A percentile compares a stretch with the other conserved stretches of the same genome.
Conservation (phyloP, 1,140 invertebrate genomes). For the Anoplolepis gracilipes region DNA sequence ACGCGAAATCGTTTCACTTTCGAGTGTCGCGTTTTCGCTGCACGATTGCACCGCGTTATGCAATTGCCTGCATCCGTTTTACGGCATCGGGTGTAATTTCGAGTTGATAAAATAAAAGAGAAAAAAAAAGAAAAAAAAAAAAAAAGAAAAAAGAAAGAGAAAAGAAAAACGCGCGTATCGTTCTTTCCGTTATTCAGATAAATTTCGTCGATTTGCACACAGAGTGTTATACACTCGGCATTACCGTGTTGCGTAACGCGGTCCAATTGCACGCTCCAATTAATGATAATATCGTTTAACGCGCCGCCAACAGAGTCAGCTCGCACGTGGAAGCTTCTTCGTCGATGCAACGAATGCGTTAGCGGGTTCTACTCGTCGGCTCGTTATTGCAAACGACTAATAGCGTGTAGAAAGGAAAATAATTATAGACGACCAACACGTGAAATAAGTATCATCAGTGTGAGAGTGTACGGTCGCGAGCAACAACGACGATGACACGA, state of each 20-base stretch:
- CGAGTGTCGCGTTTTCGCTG: conserved; percentile 44
- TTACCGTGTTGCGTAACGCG: conserved; percentile 37
- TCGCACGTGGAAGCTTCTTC: conserved; percentile 22
- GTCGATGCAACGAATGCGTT: not conserved
- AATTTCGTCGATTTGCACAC: conserved; percentile 26
- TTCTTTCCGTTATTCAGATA: conserved; percentile 1
- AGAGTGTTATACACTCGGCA: conserved; percentile 13
- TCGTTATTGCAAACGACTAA: conserved; percentile 36
- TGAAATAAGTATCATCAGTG: not conserved
- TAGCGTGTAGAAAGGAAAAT: conserved; percentile 9
- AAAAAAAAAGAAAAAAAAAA: too few relatives aligned
- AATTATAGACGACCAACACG: conserved; percentile 14
- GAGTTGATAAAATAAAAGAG: conserved; percentile 1
- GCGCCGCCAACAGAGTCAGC: not conserved
- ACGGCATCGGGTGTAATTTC: conserved; percentile 25
- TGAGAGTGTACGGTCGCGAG: not conserved
- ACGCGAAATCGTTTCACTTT: conserved; percentile 31
- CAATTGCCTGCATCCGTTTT: conserved; percentile 13
- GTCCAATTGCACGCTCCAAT: conserved; percentile 58
- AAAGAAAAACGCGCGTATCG: not conserved
- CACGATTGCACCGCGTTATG: conserved; percentile 18
- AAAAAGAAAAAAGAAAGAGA: not conserved
- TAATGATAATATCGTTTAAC: conserved; percentile 60
- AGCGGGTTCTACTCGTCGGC: not conserved
- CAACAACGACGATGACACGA: too few relatives aligned